Evolutionary conservation across 2,113 vertebrate species (phyloP), one percentile per base, ranked within the genome.

Genomic region (Acanthisitta chloris): DNA sequence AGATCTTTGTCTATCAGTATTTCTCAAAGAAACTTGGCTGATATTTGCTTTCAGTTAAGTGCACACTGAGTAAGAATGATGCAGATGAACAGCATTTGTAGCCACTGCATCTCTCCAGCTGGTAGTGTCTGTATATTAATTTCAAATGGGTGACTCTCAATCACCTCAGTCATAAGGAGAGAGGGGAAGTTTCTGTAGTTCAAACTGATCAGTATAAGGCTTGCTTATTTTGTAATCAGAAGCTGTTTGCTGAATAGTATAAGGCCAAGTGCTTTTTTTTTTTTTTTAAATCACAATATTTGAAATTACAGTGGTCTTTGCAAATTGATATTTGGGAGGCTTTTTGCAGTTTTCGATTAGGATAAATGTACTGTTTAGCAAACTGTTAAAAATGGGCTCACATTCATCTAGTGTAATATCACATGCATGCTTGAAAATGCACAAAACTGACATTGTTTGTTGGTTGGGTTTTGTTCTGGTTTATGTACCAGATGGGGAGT

Each of bases 51-150:
- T 83, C 73, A 86, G 82, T 97, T 92, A 72, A 2, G 5, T 52
- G 31, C 86, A 59, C 31, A 17, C 45, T 89, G 81, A 95, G 69
- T 76, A 95, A 81, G 73, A 94, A 93, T 79, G 97, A 94, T 73
- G 40, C 55, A 38, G 45, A 81, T 61, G 58, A 97, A 55, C 43
- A 78, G 33, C 62, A 13, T 71, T 91, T 94, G 82, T 88, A 73
- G 86, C 72, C 73, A 18, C 59, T 78, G 62, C 25, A 40, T 91
- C 62, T 67, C 42, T 55, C 51, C 55, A 69, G 42, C 51, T 87
- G 74, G 82, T 73, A 92, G 89, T 97, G 65, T 98, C 98, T 98
- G 96, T 96, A 72, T 92, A 92, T 98, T 98, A 98, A 89, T 97
- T 97, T 97, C 97, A 97, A 97, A 84, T 95, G 97, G 54, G 34